Evolutionary conservation across 2,113 vertebrate species (phyloP), one percentile per base, ranked within the genome.

Genomic region (Ia io): DNA sequence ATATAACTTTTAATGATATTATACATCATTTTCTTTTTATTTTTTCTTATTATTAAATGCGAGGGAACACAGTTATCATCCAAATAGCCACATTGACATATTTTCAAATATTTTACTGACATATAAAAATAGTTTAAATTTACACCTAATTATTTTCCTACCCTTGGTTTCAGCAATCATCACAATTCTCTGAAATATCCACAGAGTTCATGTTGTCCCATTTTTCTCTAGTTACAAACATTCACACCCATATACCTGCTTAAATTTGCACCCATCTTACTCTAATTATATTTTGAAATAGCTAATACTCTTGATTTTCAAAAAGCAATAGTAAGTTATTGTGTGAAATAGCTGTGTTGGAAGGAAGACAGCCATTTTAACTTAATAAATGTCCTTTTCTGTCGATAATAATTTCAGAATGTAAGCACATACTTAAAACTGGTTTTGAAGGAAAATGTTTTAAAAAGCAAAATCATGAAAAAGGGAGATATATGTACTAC

Each of bases 391-490:
- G 6, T 18, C 23, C 84, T 56, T 95, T 88, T 79, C 76, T 51
- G 71, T 93, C 93, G 42, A 76, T 84, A 32, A 35, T 82, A 87
- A 44, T 42, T 88, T 32, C 95, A 63, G 42, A 84, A 80, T 23
- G 44, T 88, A 49, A 95, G 88, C 67, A n/a, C n/a, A 92, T 3
- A 0, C 35, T 37, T 77, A 87, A 77, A 42, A 56, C 22, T 69
- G 17, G 59, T 91, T 84, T 53, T 56, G 42, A 92, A 93, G 35
- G 35, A n/a, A 96, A 94, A 25, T 47, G 16, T 90, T 89, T 80
- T 69, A 94, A 97, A 96, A 22, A 61, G 73, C 47, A 89, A 95
- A 94, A 65, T 90, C 69, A 78, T 51, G 7, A 89, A 95, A 94
- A 65, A 20, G 51, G 51, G 51, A 53, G 51, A 53, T 53, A 53